Conservation (phyloP, 2,888 invertebrate species). For the Ennomos quercinarius region DNA sequence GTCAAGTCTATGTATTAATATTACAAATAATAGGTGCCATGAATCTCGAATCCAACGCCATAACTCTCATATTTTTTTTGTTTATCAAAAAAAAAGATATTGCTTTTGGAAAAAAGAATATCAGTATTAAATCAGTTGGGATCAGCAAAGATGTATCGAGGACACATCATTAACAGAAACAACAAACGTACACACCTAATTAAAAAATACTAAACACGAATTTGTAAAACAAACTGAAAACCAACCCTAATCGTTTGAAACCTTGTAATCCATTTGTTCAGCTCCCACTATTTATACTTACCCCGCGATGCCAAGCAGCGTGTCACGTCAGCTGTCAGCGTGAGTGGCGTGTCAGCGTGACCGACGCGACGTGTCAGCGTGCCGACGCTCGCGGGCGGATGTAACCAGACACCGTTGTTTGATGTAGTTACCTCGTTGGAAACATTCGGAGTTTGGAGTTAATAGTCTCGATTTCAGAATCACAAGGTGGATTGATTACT, state of each 20-base stretch:
- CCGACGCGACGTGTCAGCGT: constrained; percentile 32
- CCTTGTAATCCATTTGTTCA: constrained; percentile 39
- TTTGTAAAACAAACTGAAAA: constrained; percentile 40
- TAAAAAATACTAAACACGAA: constrained; percentile 18
- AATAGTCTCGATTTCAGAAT: constrained; percentile 30
- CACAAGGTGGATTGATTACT: constrained; percentile 14
- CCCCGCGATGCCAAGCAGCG: constrained; percentile 16
- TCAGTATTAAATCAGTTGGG: no score
- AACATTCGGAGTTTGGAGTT: constrained; percentile 13
- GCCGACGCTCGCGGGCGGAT: constrained; percentile 58
- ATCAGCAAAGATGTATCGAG: no score
- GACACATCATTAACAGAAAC: no score
- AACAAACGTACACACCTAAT: neutral
- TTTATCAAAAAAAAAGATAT: no score
- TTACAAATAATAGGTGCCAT: no score
- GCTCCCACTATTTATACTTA: constrained; percentile 38
- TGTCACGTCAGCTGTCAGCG: constrained; percentile 30
- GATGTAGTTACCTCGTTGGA: constrained; percentile 35
- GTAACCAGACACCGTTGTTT: constrained; percentile 48
- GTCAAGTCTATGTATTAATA: no score
- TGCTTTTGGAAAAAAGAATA: no score
- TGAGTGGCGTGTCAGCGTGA: constrained; percentile 34
- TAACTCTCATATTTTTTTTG: no score
- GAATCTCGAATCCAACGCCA: no score
- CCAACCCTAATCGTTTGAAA: constrained; percentile 36